phyloP scores from a whole-genome alignment of 2,113 vertebrate species.

The Myotis lucifugus region DNA sequence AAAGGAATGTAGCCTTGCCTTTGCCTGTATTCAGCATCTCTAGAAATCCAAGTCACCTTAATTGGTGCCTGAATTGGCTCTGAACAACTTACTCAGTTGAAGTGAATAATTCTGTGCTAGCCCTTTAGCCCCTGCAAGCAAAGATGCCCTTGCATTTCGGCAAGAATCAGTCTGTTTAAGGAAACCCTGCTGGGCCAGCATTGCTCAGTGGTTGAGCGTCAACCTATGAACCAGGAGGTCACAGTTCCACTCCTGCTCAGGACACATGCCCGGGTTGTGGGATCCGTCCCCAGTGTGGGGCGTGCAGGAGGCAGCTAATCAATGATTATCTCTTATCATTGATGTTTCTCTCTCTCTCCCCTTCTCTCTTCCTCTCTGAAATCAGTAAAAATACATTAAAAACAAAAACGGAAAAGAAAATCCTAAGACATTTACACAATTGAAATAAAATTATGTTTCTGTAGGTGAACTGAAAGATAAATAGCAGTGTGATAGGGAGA shows the following conservation, averaged over 20 bases:
- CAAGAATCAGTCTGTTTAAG: constrained; percentile 15
- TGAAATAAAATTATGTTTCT: constrained; percentile 61
- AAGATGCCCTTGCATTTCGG: background rate
- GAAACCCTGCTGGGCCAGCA: background rate
- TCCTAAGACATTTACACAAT: background rate
- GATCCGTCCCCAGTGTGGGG: too few species aligned
- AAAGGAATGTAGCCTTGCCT: constrained; percentile 7
- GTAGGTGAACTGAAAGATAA: background rate
- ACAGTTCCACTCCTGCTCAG: too few species aligned
- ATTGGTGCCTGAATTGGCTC: background rate
- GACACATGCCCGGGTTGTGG: too few species aligned
- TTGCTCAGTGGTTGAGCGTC: too few species aligned
- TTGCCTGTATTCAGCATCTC: constrained; percentile 43
- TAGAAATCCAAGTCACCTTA: constrained; percentile 13
- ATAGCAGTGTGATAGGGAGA: background rate
- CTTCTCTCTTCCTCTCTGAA: too few species aligned
- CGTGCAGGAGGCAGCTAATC: too few species aligned
- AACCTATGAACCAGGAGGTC: too few species aligned
- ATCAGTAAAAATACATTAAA: too few species aligned
- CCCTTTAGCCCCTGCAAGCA: background rate
- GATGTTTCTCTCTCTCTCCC: too few species aligned
- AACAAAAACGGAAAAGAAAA: constrained; percentile 1
- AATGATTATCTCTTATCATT: too few species aligned
- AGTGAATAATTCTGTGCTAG: background rate
- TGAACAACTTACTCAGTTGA: constrained; percentile 15